Conservation (phyloP, 2,113 vertebrate species). For the Chionodraco myersi region DNA sequence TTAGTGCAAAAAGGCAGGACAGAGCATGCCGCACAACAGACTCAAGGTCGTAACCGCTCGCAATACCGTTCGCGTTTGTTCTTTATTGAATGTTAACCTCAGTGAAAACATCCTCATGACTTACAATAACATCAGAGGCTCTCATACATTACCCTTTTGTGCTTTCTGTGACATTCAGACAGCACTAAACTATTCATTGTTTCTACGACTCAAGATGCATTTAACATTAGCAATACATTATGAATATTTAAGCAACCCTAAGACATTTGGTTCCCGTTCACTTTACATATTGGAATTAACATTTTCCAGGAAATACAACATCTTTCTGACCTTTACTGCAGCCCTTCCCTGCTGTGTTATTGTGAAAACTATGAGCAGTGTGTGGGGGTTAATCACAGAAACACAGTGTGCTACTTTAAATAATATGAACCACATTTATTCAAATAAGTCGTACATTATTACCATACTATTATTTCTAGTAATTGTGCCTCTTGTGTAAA, state of each 20-base stretch:
- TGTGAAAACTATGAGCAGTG: neutral
- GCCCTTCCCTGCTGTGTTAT: neutral
- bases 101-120: neutral
- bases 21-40: neutral
- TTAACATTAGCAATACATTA: constrained; percentile 14
- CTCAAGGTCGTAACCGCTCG: neutral
- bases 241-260: constrained; percentile 14
- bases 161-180: neutral
- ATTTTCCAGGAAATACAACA: constrained; percentile 12
- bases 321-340: constrained; percentile 14
- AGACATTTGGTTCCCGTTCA: neutral
- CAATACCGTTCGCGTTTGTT: neutral
- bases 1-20: neutral
- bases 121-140: neutral
- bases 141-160: neutral
- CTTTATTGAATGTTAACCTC: neutral
- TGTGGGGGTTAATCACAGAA: neutral
- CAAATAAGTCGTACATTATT: neutral
- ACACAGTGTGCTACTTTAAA: constrained; percentile 1
- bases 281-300: constrained; percentile 12
- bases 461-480: neutral
- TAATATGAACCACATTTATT: neutral
- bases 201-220: neutral
- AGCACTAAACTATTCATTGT: neutral
- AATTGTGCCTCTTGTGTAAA: neutral